Conservation (phyloP, 2,888 invertebrate species). For the Muscina levida region DNA sequence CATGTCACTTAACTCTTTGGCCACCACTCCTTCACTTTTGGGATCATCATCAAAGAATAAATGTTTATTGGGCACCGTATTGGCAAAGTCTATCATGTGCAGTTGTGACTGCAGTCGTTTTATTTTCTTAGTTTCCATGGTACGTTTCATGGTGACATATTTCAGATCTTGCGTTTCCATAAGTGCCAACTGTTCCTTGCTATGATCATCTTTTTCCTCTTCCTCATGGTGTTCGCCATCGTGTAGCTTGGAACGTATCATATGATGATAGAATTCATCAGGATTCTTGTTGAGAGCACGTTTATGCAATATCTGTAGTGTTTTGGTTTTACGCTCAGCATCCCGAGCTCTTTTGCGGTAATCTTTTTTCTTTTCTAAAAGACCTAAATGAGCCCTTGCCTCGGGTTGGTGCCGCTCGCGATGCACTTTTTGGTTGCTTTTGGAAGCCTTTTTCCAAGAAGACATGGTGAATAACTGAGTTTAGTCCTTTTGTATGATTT, state of each 20-base stretch:
- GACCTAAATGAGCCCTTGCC: conserved; percentile 87
- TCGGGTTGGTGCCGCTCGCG: conserved; percentile 92
- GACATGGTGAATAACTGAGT: conserved; percentile 84
- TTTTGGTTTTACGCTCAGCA: conserved; percentile 90
- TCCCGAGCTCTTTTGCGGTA: conserved; percentile 89
- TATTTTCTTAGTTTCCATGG: conserved; percentile 88
- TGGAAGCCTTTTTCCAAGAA: conserved; percentile 93
- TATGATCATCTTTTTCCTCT: conserved; percentile 87
- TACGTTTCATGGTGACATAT: conserved; percentile 92
- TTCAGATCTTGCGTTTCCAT: conserved; percentile 96
- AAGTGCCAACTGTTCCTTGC: conserved; percentile 90
- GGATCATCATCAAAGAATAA: conserved; percentile 88
- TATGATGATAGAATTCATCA: conserved; percentile 99
- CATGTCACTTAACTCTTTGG: conserved; percentile 81
- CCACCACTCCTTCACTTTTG: conserved; percentile 75
- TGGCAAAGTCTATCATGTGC: conserved; percentile 89
- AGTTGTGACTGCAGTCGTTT: conserved; percentile 86
- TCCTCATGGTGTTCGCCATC: conserved; percentile 86
- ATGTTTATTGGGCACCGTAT: conserved; percentile 87
- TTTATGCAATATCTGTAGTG: conserved; percentile 89
- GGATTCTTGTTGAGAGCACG: conserved; percentile 96
- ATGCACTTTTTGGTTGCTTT: conserved; percentile 91
- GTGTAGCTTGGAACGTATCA: conserved; percentile 91
- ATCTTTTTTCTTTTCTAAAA: conserved; percentile 94
- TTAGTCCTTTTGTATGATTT: neutral